Percentiles rank a stretch among this genome's conserved stretches.
phyloP scores from a whole-genome alignment of 1,140 invertebrate genomes.

The Melitaea cinxia region DNA sequence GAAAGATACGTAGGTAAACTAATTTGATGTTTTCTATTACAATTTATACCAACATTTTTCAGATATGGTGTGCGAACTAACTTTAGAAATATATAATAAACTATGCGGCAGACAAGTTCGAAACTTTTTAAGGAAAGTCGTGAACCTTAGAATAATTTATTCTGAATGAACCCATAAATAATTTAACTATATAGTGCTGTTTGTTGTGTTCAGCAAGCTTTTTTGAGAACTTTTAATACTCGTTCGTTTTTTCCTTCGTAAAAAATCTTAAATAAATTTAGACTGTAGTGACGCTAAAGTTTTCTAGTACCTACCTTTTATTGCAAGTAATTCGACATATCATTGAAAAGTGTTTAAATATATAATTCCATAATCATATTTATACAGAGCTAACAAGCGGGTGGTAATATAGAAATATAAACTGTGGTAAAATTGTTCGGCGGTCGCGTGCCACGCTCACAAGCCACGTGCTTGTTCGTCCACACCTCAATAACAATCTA shows the following conservation, averaged over 20 bases:
- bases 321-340: no score
- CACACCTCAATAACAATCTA: slow-evolving; percentile 62
- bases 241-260: no score
- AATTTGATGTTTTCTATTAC: not conserved
- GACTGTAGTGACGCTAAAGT: no score
- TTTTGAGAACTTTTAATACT: not conserved
- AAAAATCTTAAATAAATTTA: no score
- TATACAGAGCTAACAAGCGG: not conserved
- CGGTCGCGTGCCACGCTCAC: slow-evolving; percentile 48
- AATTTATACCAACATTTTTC: slow-evolving; percentile 1
- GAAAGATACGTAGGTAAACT: slow-evolving; percentile 45
- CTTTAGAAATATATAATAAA: slow-evolving; percentile 1
- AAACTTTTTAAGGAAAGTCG: slow-evolving; percentile 43
- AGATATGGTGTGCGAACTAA: slow-evolving; percentile 1
- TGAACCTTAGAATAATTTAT: no score
- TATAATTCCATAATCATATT: not conserved
- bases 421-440: slow-evolving; percentile 42
- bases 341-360: no score
- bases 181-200: slow-evolving; percentile 28
- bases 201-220: slow-evolving; percentile 14
- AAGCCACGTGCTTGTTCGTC: slow-evolving; percentile 50
- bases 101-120: slow-evolving; percentile 22
- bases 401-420: not conserved
- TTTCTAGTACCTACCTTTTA: no score
- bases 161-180: slow-evolving; percentile 38